These are phyloP conservation scores for Orestias chungarensis DNA, from an alignment of 2,797 vertebrate species.

Conservation along the genomic window DNA sequence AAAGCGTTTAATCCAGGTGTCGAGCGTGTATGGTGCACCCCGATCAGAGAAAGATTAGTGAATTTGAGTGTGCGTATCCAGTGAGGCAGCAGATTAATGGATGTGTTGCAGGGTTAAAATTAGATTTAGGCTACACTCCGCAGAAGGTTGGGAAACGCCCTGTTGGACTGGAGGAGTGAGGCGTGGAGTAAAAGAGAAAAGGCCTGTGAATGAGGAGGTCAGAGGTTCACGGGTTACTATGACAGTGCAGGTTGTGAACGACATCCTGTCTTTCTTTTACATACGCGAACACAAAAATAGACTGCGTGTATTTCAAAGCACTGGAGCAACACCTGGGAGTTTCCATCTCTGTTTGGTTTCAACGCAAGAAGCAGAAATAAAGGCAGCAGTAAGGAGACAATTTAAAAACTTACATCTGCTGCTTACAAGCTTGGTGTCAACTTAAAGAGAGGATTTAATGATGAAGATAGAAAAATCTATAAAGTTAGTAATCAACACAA, in stretches of 20 bases:
- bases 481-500: background rate
- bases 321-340: conserved; percentile 38
- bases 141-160: conserved; percentile 55
- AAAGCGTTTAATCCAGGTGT: conserved; percentile 62
- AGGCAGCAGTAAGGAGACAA: conserved; percentile 7
- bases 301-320: conserved; percentile 15
- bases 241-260: conserved; percentile 49
- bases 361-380: conserved; percentile 21
- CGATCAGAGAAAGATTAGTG: conserved; percentile 57
- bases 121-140: conserved; percentile 41
- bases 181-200: background rate
- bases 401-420: conserved; percentile 7
- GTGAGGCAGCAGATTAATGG: conserved; percentile 58
- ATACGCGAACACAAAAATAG: background rate
- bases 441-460: background rate
- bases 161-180: conserved; percentile 14
- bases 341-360: conserved; percentile 40
- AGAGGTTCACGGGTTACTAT: conserved; percentile 39
- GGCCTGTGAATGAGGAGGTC: conserved; percentile 16
- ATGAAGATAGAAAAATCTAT: background rate
- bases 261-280: conserved; percentile 20
- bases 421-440: conserved; percentile 1
- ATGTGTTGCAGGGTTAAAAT: conserved; percentile 51
- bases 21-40: conserved; percentile 46
- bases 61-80: conserved; percentile 12